Percentiles rank a stretch among this genome's conserved stretches.
These are phyloP conservation scores for Strongylocentrotus purpuratus DNA, from an alignment of 35 echinoderm and acorn worm genomes.

Conservation along the genomic window DNA sequence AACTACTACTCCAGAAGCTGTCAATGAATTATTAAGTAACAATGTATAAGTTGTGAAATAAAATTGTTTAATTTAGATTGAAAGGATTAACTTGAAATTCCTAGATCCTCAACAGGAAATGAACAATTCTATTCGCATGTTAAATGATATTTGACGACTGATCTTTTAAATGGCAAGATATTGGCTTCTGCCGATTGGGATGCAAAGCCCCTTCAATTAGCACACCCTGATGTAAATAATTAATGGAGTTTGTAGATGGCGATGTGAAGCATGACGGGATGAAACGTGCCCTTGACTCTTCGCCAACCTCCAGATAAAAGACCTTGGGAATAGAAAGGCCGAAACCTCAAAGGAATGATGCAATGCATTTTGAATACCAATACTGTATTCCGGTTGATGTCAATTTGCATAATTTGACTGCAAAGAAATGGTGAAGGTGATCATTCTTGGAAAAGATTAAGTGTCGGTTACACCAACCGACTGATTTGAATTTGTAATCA, in stretches of 20 bases:
- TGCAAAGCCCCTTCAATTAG: neutral
- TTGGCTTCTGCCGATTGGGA: neutral
- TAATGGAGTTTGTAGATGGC: neutral
- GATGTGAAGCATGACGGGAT: neutral
- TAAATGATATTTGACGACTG: neutral
- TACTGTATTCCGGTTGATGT: too few relatives aligned
- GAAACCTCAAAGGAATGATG: neutral
- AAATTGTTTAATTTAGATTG: neutral
- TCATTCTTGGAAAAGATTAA: neutral
- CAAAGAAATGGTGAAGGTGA: neutral
- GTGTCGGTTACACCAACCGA: too few relatives aligned
- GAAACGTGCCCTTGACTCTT: conserved; percentile 8
- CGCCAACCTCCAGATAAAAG: neutral
- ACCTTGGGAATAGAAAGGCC: neutral
- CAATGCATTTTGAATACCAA: neutral
- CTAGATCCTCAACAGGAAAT: neutral
- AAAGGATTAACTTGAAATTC: neutral
- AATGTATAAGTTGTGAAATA: neutral
- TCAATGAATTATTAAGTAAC: neutral
- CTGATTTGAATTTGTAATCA: too few relatives aligned
- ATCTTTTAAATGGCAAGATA: conserved; percentile 12
- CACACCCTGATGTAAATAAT: neutral
- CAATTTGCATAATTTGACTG: neutral
- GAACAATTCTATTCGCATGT: neutral
- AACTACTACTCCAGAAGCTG: neutral